A percentile compares a stretch with the other conserved stretches of the same genome.
These are phyloP conservation scores for Coturnix japonica DNA, from an alignment of 2,113 vertebrate species.

Conservation along the genomic window DNA sequence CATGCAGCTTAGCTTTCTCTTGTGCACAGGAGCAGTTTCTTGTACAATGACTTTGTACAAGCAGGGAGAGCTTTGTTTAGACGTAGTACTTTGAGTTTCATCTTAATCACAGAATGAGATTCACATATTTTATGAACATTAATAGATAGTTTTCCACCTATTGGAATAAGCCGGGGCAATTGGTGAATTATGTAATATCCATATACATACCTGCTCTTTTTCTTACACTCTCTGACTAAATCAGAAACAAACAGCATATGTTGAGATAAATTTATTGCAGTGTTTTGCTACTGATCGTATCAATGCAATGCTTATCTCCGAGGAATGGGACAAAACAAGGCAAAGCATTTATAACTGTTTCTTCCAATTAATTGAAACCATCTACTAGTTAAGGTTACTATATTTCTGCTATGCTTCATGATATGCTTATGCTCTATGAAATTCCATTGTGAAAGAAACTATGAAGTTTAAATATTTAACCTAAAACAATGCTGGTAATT, in stretches of 20 bases:
- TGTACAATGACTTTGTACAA: neutral
- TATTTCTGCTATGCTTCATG: neutral
- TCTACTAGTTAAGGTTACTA: neutral
- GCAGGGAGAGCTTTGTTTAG: neutral
- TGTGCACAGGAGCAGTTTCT: neutral
- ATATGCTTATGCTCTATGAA: neutral
- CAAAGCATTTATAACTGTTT: neutral
- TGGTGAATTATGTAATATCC: neutral
- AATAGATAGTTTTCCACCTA: neutral
- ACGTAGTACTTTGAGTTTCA: neutral
- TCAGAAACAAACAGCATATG: slow-evolving; percentile 8
- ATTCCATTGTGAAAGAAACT: neutral
- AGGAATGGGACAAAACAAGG: neutral
- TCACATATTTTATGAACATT: neutral
- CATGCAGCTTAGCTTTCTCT: neutral
- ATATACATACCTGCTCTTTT: neutral
- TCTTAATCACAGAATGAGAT: neutral
- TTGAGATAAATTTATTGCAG: neutral
- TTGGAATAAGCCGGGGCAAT: neutral
- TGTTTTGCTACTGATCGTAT: neutral
- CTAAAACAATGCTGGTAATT: neutral
- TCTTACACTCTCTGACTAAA: neutral
- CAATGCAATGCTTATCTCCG: neutral
- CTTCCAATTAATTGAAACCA: neutral
- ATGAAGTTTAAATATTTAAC: neutral